Evolutionary conservation across 1,140 invertebrate genomes (phyloP).

Genomic region (Cotesia chilonis): DNA sequence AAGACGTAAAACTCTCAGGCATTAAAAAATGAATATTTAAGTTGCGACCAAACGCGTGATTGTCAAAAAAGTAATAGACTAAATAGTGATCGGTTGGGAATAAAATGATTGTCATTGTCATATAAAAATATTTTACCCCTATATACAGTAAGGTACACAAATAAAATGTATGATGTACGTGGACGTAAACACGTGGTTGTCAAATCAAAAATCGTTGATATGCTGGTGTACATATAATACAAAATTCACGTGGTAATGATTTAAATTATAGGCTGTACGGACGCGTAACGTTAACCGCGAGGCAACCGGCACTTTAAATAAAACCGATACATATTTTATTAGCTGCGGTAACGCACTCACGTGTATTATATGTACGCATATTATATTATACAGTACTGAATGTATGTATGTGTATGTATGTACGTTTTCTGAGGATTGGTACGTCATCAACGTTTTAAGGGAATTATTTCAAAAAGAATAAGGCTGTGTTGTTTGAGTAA

Average conservation of each 20-base stretch:
- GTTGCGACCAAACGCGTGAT: too few species aligned
- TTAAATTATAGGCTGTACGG: conserved; percentile 49
- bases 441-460: background rate
- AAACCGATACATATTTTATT: conserved; percentile 54
- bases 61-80: background rate
- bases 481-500: background rate
- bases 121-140: too few species aligned
- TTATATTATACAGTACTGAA: too few species aligned
- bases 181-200: background rate
- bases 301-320: conserved; percentile 46
- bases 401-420: too few species aligned
- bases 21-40: too few species aligned
- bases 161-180: too few species aligned
- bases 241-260: conserved; percentile 34
- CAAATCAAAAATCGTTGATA: conserved; percentile 6
- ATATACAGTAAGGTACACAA: too few species aligned
- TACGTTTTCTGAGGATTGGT: background rate
- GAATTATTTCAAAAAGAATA: background rate
- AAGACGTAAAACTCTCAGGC: too few species aligned
- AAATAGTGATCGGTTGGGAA: too few species aligned
- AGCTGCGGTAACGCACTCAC: conserved; percentile 16
- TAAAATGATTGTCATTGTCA: too few species aligned
- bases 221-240: background rate
- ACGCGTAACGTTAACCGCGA: conserved; percentile 38
- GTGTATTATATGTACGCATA: conserved; percentile 7